Evolutionary conservation across 2,113 vertebrate genomes (phyloP), one percentile per base, ranked within the genome.

Genomic region (Lethenteron camtschaticum): DNA sequence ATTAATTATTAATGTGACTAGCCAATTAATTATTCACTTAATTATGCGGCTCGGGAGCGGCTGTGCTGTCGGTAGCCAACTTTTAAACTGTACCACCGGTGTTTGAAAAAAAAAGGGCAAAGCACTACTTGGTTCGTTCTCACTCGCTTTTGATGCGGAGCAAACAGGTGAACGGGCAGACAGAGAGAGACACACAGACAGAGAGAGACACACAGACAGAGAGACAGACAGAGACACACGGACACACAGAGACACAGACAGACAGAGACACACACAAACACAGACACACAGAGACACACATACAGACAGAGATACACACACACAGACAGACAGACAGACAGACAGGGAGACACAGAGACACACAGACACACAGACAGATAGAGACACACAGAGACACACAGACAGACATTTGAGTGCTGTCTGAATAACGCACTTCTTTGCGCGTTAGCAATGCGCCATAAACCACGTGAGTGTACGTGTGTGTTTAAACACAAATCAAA

Each of bases 331-430:
- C 24, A n/a, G 69, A 60, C 16, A 18, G 16, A 18, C 16, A 18
- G 16, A 18, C 16, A 18, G 16, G 2, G 16, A 18, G 16, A 18
- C 16, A 41, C 14, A n/a, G 18, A 24, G 13, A 68, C 11, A 24
- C 70, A 68, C 14, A 69, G n/a, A 70, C 59, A 56, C 68, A 72
- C 68, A 63, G 56, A 57, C n/a, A n/a, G n/a, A n/a, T n/a, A n/a
- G n/a, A 41, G 41, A 6, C 41, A 41, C 41, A 72, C 68, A 63
- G 56, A 16, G 10, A 16, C 12, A 3, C 24, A 10, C 13, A 57
- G 12, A 70, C 70, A 16, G 7, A 10, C 12, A 12, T 9, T 12
- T 70, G 70, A 58, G 57, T 70, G 24, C 41, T 58, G 24, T 59
- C 14, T n/a, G 4, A 13, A 56, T 57, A 58, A 14, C 60, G 57